phyloP scores from a whole-genome alignment of 1,140 invertebrate genomes.

The Bombus waltoni region DNA sequence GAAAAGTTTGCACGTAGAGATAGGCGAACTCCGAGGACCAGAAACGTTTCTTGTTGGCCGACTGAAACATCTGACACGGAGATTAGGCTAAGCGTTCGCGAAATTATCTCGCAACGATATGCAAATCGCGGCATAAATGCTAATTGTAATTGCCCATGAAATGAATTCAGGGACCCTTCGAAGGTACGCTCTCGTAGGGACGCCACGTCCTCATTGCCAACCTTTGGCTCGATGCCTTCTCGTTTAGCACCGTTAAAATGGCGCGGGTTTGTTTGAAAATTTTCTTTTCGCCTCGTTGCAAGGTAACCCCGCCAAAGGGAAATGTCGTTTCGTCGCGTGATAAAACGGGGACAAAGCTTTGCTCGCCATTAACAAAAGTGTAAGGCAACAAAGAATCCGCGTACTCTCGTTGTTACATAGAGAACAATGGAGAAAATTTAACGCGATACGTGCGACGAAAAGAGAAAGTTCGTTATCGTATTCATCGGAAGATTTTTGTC shows the following conservation, averaged over 20 bases:
- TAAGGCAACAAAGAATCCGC: constrained; percentile 7
- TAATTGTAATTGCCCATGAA: constrained; percentile 73
- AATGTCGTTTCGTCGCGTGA: constrained; percentile 20
- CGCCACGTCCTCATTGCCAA: constrained; percentile 45
- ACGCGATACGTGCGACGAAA: neutral
- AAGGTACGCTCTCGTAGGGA: constrained; percentile 34
- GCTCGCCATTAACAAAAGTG: constrained; percentile 19
- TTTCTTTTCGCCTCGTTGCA: constrained; percentile 44
- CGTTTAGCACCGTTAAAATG: constrained; percentile 41
- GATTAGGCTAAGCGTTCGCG: constrained; percentile 69
- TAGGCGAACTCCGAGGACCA: constrained; percentile 48
- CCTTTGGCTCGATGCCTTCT: constrained; percentile 46
- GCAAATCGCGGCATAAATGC: constrained; percentile 73
- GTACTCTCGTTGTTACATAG: no score
- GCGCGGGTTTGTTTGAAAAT: constrained; percentile 29
- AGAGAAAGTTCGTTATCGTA: constrained; percentile 7
- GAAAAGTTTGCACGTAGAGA: constrained; percentile 49
- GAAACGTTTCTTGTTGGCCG: constrained; percentile 32
- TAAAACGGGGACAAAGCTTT: constrained; percentile 36
- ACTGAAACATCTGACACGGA: constrained; percentile 58
- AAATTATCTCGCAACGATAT: constrained; percentile 71
- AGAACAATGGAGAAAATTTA: neutral
- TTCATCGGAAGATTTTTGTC: constrained; percentile 7
- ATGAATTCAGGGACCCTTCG: constrained; percentile 69
- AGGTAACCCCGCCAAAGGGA: neutral